Evolutionary conservation across 1,140 invertebrate species (phyloP).

Genomic region (Anastrepha ludens): DNA sequence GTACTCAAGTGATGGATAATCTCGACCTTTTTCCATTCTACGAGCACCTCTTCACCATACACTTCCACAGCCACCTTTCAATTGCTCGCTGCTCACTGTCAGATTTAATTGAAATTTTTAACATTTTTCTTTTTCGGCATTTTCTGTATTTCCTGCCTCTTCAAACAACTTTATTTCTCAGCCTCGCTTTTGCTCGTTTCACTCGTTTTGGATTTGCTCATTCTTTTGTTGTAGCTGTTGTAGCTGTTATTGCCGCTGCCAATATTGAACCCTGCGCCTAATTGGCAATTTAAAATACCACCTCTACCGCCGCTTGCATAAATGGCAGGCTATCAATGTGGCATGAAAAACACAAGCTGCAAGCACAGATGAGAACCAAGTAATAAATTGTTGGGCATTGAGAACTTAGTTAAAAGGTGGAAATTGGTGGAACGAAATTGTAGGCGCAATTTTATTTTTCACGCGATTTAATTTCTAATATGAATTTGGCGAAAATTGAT

Average conservation of each 20-base stretch:
- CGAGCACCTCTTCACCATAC: not conserved
- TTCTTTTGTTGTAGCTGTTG: not conserved
- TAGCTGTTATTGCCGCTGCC: not conserved
- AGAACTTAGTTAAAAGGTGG: not conserved
- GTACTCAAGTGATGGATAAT: slow-evolving; percentile 37
- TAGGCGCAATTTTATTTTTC: slow-evolving; percentile 41
- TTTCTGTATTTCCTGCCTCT: slow-evolving; percentile 41
- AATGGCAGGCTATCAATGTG: not conserved
- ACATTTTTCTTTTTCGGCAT: slow-evolving; percentile 39
- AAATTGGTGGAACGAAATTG: not conserved
- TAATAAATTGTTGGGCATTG: not conserved
- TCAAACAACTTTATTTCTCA: slow-evolving; percentile 32
- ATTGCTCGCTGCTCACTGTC: not conserved
- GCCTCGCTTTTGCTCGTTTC: not conserved
- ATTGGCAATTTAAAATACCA: slow-evolving; percentile 43
- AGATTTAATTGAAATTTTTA: slow-evolving; percentile 52
- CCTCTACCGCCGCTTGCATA: not conserved
- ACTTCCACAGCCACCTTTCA: not conserved
- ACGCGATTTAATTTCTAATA: slow-evolving; percentile 16
- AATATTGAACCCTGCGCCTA: slow-evolving; percentile 38
- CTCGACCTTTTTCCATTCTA: slow-evolving; percentile 6
- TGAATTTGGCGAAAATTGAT: slow-evolving; percentile 12
- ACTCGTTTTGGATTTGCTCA: not conserved
- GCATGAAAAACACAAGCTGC: not conserved
- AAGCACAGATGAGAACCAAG: no score